phyloP scores from a whole-genome alignment of 2,888 invertebrate genomes.

The Dioctria linearis region DNA sequence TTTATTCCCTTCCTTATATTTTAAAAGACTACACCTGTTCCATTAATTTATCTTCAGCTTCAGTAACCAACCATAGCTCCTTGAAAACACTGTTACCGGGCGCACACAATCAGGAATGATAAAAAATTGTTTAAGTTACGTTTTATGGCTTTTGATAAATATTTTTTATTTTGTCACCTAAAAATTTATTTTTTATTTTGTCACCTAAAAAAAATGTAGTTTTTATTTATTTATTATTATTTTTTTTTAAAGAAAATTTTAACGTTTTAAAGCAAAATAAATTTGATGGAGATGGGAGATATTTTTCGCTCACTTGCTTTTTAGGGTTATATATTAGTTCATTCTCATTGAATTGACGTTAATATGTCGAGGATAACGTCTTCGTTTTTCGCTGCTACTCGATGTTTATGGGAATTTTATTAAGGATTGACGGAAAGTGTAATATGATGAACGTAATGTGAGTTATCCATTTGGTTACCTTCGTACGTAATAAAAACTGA shows the following conservation, averaged over 20 bases:
- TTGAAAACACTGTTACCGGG: conserved; percentile 5
- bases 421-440: background rate
- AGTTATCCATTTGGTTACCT: background rate
- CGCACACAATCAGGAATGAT: conserved; percentile 17
- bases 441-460: background rate
- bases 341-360: background rate
- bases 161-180: conserved; percentile 21
- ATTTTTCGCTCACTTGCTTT: background rate
- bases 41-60: conserved; percentile 8
- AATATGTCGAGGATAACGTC: background rate
- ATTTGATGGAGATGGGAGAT: background rate
- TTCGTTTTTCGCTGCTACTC: conserved; percentile 4
- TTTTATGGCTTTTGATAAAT: conserved; percentile 31
- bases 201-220: background rate
- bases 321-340: background rate
- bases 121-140: conserved; percentile 31
- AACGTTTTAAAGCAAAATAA: conserved; percentile 4
- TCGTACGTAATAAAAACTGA: conserved; percentile 21
- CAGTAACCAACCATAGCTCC: background rate
- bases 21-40: conserved; percentile 15
- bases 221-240: background rate
- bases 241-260: background rate
- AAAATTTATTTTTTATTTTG: conserved; percentile 6
- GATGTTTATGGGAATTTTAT: conserved; percentile 31
- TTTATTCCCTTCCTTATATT: background rate